Evolutionary conservation across 2,113 vertebrate genomes (phyloP).

Genomic region (Chloroceryle aenea): DNA sequence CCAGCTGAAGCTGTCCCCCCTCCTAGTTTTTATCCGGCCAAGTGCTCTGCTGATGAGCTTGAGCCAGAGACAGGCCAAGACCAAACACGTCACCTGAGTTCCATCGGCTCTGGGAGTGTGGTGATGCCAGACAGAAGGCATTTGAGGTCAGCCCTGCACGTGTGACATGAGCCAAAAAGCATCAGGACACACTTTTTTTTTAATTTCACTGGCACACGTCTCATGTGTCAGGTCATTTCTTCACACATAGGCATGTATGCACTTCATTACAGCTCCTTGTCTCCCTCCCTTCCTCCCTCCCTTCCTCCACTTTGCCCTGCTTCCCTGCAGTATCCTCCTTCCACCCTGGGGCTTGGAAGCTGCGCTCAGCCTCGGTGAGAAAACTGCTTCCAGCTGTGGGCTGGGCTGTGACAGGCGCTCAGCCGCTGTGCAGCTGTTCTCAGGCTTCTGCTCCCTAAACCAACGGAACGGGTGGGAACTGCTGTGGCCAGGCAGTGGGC

Average conservation of each 20-base stretch:
- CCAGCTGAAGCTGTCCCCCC: neutral
- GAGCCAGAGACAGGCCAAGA: neutral
- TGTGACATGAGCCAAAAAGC: slow-evolving; percentile 2
- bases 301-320: neutral
- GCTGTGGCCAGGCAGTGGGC: neutral
- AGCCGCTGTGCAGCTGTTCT: neutral
- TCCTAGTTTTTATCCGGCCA: neutral
- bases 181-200: neutral
- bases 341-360: slow-evolving; percentile 16
- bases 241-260: neutral
- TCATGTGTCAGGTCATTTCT: neutral
- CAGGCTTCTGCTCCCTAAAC: neutral
- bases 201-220: neutral
- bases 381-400: slow-evolving; percentile 65
- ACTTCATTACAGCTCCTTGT: slow-evolving; percentile 24
- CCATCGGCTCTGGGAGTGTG: neutral
- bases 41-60: neutral
- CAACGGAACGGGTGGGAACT: neutral
- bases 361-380: neutral
- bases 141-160: neutral
- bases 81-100: neutral
- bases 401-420: neutral
- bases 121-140: slow-evolving; percentile 54
- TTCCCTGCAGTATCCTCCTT: slow-evolving; percentile 22
- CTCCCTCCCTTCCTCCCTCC: neutral